Percentiles rank a stretch among this genome's conserved stretches.
Evolutionary conservation across 2,113 vertebrate species (phyloP).

Genomic region (Amia ocellicauda): DNA sequence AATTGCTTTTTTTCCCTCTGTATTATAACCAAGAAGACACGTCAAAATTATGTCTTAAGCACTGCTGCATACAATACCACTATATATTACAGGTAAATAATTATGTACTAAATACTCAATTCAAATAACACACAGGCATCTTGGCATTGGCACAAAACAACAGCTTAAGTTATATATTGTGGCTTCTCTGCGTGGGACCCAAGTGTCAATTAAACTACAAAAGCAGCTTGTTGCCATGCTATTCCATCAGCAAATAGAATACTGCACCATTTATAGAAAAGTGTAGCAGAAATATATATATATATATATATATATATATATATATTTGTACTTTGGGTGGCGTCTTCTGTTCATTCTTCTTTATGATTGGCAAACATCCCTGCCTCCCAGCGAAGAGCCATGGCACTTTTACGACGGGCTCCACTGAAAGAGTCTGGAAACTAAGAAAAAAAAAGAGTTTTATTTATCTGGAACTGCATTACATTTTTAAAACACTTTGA

Average conservation of each 20-base stretch:
- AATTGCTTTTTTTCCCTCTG: slow-evolving; percentile 28
- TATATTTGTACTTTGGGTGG: slow-evolving; percentile 20
- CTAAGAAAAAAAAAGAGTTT: slow-evolving; percentile 50
- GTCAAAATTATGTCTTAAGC: slow-evolving; percentile 47
- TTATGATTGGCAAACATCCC: slow-evolving; percentile 62
- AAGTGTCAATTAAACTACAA: slow-evolving; percentile 43
- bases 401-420: slow-evolving; percentile 64
- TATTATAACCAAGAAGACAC: slow-evolving; percentile 42
- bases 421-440: slow-evolving; percentile 55
- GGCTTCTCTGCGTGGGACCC: slow-evolving; percentile 18
- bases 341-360: slow-evolving; percentile 26
- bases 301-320: too few species aligned
- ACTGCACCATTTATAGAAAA: slow-evolving; percentile 35
- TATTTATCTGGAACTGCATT: too few species aligned
- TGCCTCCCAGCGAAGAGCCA: slow-evolving; percentile 69
- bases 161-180: slow-evolving; percentile 31
- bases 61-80: slow-evolving; percentile 37
- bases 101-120: slow-evolving; percentile 44
- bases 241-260: slow-evolving; percentile 45
- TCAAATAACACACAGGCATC: slow-evolving; percentile 48
- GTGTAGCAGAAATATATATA: slow-evolving; percentile 33
- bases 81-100: slow-evolving; percentile 35
- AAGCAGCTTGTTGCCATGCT: slow-evolving; percentile 50
- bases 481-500: too few species aligned
- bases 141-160: slow-evolving; percentile 30